Evolutionary conservation across 2,113 vertebrate genomes (phyloP), one percentile per base, ranked within the genome.

Genomic region (Pavo muticus): DNA sequence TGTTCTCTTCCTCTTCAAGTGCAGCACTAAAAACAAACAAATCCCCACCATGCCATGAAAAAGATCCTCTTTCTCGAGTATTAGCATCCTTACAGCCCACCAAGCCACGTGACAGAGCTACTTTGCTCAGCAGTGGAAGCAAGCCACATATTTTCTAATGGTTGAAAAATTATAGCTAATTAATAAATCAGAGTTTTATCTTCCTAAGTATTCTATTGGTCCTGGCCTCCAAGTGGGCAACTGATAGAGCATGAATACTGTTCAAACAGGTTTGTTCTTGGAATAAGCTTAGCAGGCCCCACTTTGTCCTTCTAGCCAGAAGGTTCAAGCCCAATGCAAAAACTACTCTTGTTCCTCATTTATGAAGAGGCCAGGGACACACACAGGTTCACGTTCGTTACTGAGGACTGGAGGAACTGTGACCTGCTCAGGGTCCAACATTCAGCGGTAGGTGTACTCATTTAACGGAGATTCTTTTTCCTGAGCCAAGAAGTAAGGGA

Each of bases 1-100:
- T 94, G 67, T 79, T 95, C 59, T 89, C 42, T 54, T 52, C 25
- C 30, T 77, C 71, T 67, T 87, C 68, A 83, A 85, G 40, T n/a
- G 44, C 47, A 74, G 73, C 0, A 73, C 87, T 94, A 78, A 85
- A 91, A 84, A 67, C 17, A 93, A 86, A 84, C 24, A 84, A 67
- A 40, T 6, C 8, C 25, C 25, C 24, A 40, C 39, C 16, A 12
- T 19, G 40, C 27, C 16, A 63, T 9, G 35, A 64, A 23, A 30
- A 65, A 25, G 37, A 42, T 29, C 18, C 21, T 78, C 39, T 70
- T 91, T 90, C 56, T 76, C 29, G 54, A 93, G 12, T 47, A 88
- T 74, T 59, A 90, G 72, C 37, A 72, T 64, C 48, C 87, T 60
- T 75, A 79, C 64, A 76, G 29, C n/a, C 54, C 57, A 84, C 18